Conservation (phyloP, 2,797 vertebrate species). For the Denticeps clupeoides region DNA sequence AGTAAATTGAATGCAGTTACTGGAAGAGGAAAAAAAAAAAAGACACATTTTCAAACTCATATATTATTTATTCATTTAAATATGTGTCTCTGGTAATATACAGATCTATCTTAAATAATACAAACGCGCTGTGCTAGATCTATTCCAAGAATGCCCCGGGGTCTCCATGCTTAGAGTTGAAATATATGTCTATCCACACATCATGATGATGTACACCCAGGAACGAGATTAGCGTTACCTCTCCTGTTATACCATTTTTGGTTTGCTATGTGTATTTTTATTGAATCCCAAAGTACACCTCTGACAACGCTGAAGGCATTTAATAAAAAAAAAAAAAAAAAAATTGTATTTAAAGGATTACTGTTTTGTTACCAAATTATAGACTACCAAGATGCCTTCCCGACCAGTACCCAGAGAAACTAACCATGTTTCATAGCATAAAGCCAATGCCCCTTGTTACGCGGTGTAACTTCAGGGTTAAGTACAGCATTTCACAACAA, state of each 20-base stretch:
- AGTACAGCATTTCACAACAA: slow-evolving; percentile 1
- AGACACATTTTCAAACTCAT: slow-evolving; percentile 55
- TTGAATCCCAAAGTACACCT: slow-evolving; percentile 37
- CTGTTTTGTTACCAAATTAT: no score
- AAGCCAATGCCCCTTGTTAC: no score
- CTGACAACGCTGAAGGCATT: slow-evolving; percentile 47
- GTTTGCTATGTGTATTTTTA: slow-evolving; percentile 48
- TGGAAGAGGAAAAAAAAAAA: slow-evolving; percentile 16
- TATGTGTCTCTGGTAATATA: slow-evolving; percentile 70
- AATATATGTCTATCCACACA: slow-evolving; percentile 53
- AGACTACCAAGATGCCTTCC: no score
- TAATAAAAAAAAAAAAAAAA: slow-evolving; percentile 31
- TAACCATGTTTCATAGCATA: no score
- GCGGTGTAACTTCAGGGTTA: slow-evolving; percentile 6
- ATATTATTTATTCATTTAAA: slow-evolving; percentile 83
- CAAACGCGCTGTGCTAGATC: slow-evolving; percentile 70
- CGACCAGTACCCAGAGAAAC: no score
- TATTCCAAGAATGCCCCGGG: slow-evolving; percentile 61
- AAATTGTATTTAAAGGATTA: not conserved
- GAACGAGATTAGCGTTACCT: slow-evolving; percentile 39
- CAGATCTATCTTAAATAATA: slow-evolving; percentile 70
- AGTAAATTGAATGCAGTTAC: not conserved
- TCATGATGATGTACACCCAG: slow-evolving; percentile 41
- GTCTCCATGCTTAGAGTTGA: slow-evolving; percentile 58
- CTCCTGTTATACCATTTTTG: slow-evolving; percentile 19